A percentile compares a stretch with the other conserved stretches of the same genome.
Evolutionary conservation across 1,140 invertebrate species (phyloP).

Genomic region (Ostrea denselamellosa): DNA sequence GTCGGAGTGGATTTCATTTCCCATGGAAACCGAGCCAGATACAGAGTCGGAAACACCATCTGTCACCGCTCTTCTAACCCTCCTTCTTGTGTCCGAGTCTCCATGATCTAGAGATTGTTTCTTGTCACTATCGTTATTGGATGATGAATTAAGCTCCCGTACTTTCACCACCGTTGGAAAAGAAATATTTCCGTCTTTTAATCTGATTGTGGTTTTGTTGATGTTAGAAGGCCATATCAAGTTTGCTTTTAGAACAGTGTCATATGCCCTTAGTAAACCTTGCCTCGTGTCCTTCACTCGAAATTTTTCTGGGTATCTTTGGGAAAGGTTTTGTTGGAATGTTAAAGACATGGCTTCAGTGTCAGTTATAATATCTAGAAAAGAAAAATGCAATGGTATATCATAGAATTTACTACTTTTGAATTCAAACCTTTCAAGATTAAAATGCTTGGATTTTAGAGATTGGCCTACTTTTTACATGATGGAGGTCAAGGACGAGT

Average conservation of each 20-base stretch:
- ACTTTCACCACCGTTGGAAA: background rate
- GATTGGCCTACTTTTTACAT: conserved; percentile 68
- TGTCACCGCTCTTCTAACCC: background rate
- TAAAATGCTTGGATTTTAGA: background rate
- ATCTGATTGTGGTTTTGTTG: background rate
- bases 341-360: conserved; percentile 36
- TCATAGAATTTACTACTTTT: background rate
- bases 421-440: background rate
- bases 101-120: background rate
- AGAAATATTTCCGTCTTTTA: background rate
- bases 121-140: background rate
- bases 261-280: background rate
- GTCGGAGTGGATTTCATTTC: background rate
- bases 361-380: conserved; percentile 53
- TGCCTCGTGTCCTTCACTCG: background rate
- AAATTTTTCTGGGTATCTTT: conserved; percentile 48
- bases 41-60: background rate
- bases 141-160: background rate
- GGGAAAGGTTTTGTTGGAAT: conserved; percentile 49
- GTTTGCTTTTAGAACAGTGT: conserved; percentile 10
- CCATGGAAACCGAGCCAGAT: background rate
- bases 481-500: conserved; percentile 73
- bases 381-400: background rate
- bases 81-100: background rate
- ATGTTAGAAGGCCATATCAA: background rate